Conservation (phyloP, 2,113 vertebrate genomes). For the Syngnathus scovelli region DNA sequence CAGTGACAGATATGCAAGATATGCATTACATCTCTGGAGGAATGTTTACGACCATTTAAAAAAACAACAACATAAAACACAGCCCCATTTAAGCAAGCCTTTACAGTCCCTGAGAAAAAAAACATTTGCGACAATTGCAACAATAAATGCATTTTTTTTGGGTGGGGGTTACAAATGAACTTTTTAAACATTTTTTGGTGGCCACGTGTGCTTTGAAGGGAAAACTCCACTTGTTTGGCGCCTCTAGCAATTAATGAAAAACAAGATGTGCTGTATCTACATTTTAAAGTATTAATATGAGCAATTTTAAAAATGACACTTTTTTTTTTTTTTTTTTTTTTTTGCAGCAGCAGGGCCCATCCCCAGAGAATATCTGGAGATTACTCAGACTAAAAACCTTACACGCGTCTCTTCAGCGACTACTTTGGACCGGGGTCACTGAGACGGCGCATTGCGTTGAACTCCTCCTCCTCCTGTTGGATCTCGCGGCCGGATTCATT, state of each 20-base stretch:
- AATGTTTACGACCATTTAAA: neutral
- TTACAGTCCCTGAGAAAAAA: slow-evolving; percentile 53
- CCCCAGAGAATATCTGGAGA: neutral
- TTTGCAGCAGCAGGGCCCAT: no score
- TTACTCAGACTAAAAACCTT: neutral
- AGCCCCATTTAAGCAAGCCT: neutral
- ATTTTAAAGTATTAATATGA: no score
- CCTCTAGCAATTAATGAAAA: slow-evolving; percentile 4
- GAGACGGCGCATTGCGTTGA: slow-evolving; percentile 76
- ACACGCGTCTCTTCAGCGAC: neutral
- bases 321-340: no score
- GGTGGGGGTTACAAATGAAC: neutral
- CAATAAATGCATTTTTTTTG: neutral
- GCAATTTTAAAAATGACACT: no score
- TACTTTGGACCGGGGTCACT: slow-evolving; percentile 84
- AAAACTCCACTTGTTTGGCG: slow-evolving; percentile 12
- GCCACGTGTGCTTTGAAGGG: slow-evolving; percentile 10
- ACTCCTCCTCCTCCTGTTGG: neutral
- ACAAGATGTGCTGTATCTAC: no score
- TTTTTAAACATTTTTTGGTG: neutral
- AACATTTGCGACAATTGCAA: slow-evolving; percentile 21
- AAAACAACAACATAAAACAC: neutral
- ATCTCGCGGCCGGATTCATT: slow-evolving; percentile 60
- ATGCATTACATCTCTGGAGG: neutral
- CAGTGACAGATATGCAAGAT: slow-evolving; percentile 12